Base-by-base conservation (phyloP, 1,140 invertebrate genomes). In the Papilio glaucus region DNA sequence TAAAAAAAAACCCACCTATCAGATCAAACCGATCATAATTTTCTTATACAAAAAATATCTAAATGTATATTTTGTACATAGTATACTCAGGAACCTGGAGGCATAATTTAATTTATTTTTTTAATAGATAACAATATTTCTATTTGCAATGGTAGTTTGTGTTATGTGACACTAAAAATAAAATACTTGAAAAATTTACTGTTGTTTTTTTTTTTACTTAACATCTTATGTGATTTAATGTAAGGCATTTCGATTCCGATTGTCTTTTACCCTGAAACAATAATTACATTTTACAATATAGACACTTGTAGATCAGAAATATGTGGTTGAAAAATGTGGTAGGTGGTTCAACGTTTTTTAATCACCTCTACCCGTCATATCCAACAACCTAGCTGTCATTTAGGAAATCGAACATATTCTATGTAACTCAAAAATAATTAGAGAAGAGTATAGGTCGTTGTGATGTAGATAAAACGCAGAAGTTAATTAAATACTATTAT, bases 51-150 rank as follows among this genome's bases (percentile, higher is more conserved):
- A 71, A 73, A 63, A 67, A 10, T 76, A 72, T 75, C 68, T 72
- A 79, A 85, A 81, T 88, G 85, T 90, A 88, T 85, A 91, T 87
- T 85, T 89, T 91, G 87, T 91, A 89, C 81, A 91, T 89, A 88
- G 81, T 82, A 67, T 80, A 77, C 75, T 85, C 75, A 84, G 39
- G 77, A 83, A 84, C 72, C 84, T 75, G 87, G 87, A 89, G 89
- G 87, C 87, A 89, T 89, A 88, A 84, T 83, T 83, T 89, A 85
- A 84, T 86, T 90, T 88, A 79, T 85, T 84, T 78, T n/a, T 42
- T 81, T 84, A 84, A 84, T 65, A 71, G 73, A 78, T 79, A 81
- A 83, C 74, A 72, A 68, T 73, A 77, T 82, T 83, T 79, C 72
- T 80, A 83, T 84, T 83, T 85, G 85, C 81, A 79, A 77, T 77